Percentiles rank a stretch among this genome's conserved stretches.
Conservation (phyloP, 2,797 vertebrate genomes). For the Cuculus canorus region DNA sequence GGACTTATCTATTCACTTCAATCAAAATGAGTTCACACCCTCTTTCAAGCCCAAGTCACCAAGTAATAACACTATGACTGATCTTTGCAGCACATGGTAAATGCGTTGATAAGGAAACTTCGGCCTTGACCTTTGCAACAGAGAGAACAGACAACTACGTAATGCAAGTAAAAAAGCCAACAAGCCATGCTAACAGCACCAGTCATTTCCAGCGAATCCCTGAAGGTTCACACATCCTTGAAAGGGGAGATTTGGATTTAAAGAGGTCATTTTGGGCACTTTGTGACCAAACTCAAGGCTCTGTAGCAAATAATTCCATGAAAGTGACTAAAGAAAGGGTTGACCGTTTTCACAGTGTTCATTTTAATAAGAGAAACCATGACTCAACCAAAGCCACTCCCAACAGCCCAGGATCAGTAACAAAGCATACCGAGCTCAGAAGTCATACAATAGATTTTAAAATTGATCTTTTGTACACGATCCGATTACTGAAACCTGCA, state of each 20-base stretch:
- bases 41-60: not conserved
- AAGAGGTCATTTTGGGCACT: not conserved
- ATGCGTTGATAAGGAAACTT: conserved; percentile 10
- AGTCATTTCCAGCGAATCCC: not conserved
- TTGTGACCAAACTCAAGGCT: not conserved
- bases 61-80: not conserved
- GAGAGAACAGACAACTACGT: not conserved
- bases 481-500: not conserved
- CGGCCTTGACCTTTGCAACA: conserved; percentile 37
- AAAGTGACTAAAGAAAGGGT: not conserved
- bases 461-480: not conserved
- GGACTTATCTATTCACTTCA: not conserved
- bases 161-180: not conserved
- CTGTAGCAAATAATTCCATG: not conserved
- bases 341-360: not conserved
- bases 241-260: not conserved
- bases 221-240: not conserved
- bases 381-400: not conserved
- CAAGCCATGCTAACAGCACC: not conserved
- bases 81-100: not conserved
- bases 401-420: not conserved
- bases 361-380: not conserved
- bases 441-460: not conserved
- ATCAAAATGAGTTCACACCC: conserved; percentile 7
- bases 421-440: not conserved